Evolutionary conservation across 2,888 invertebrate species (phyloP), one percentile per base, ranked within the genome.

Genomic region (Panzeria rudis): DNA sequence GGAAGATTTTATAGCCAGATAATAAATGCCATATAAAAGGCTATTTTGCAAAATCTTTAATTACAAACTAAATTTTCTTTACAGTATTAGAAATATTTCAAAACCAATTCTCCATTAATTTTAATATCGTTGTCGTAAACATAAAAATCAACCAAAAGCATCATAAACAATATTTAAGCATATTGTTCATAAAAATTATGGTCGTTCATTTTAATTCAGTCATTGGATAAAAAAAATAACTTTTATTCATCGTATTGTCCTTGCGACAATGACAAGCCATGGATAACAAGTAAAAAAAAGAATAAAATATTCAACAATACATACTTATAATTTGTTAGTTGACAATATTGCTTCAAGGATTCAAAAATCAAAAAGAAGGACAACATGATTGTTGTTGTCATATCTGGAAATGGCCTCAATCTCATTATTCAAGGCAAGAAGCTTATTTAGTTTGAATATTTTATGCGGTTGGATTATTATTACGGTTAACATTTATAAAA

Each of bases 381-480:
- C 47, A 52, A 32, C 64, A 71, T 52, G 20, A 54, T 82, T 64
- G 81, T 47, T 61, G 81, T 68, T 81, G 82, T 77, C 82, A 77
- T 77, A 72, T 83, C 76, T 38, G 50, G 9, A 76, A 82, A 76
- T 77, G 76, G 69, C 71, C 82, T 47, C 71, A 77, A 83, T 83
- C 82, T 77, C 76, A 83, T 83, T 77, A 83, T 77, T 80, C 71
- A 69, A 71, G 69, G 62, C 71, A 68, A 73, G 78, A 56, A 83
- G 82, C 82, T 83, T 83, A 83, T 77, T 71, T 71, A 66, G 76
- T 83, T 83, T 83, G 71, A 72, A 83, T 71, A 77, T 64, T 64
- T 83, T 77, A 77, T 83, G 82, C 64, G 82, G 82, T 83, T 83
- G 82, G 76, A 72, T 83, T 82, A 72, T 64, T 82, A 69, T 76